Percentiles rank a stretch among this genome's conserved stretches.
Conservation (phyloP, 2,113 vertebrate species). For the Nothocercus julius region DNA sequence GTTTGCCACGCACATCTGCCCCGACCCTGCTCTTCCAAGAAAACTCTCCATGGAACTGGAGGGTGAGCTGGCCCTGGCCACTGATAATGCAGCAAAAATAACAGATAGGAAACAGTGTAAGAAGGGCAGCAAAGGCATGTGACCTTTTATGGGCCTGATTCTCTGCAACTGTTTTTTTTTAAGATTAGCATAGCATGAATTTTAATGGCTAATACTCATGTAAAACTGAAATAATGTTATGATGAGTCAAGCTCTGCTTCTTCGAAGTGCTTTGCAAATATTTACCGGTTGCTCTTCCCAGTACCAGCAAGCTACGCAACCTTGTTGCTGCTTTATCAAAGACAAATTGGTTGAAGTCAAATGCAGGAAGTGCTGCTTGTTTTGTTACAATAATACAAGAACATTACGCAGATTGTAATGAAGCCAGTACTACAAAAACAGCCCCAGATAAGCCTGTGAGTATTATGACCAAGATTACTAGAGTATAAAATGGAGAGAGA, state of each 20-base stretch:
- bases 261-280: slow-evolving; percentile 42
- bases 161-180: background rate
- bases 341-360: background rate
- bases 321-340: background rate
- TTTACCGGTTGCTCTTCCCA: slow-evolving; percentile 42
- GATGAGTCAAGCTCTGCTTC: slow-evolving; percentile 2
- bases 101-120: background rate
- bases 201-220: background rate
- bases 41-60: accelerated
- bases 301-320: background rate
- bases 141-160: background rate
- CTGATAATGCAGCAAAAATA: background rate
- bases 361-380: background rate
- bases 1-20: background rate
- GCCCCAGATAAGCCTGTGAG: slow-evolving; percentile 2
- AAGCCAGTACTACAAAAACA: background rate
- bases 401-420: slow-evolving; percentile 15
- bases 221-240: background rate
- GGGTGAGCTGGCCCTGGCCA: background rate
- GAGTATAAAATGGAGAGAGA: slow-evolving; percentile 25
- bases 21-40: background rate
- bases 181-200: background rate
- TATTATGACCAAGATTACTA: background rate
- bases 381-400: slow-evolving; percentile 26
- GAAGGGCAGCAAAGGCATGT: background rate